Evolutionary conservation across 2,888 invertebrate species (phyloP), one percentile per base, ranked within the genome.

Genomic region (Agonopterix alstromeriana): DNA sequence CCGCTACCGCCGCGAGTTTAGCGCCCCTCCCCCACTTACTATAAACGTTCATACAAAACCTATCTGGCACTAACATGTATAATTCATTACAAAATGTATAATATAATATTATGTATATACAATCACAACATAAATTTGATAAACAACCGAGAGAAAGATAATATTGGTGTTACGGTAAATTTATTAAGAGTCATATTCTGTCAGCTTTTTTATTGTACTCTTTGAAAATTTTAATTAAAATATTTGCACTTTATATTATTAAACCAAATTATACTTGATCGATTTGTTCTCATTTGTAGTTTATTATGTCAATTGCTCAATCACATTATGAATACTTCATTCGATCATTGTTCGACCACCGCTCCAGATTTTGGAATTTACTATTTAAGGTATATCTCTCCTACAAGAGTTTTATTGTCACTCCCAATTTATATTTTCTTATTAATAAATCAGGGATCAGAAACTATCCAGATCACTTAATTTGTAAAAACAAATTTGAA

Each of bases 31-130:
- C 4, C 27, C 27, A 27, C 63, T 66, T 62, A 73, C 62, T 73
- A 75, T 78, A 85, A 81, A 84, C 82, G 67, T 76, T 64, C 82
- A 82, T 85, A 86, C 83, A 87, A 86, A 83, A 84, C 79, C 82
- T 85, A 85, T 79, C 87, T 85, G 86, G 82, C 86, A 86, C 87
- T 86, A 85, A 81, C 79, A 84, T 86, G 87, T 87, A 87, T 86
- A 83, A 78, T 73, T 73, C 79, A 27, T 83, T 87, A 87, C 77
- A 87, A 87, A 87, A 87, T 83, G 84, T 87, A 87, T 85, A 86
- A 77, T 82, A 80, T 79, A 68, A 68, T 79, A 78, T 76, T 73
- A 80, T 82, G 71, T 84, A 85, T 85, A 81, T 83, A 87, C 84
- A 83, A 82, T 87, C 86, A 87, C 87, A 86, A 87, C 86, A 72